Evolutionary conservation across 2,888 invertebrate genomes (phyloP), one percentile per base, ranked within the genome.

Genomic region (Ferdinandea cuprea): DNA sequence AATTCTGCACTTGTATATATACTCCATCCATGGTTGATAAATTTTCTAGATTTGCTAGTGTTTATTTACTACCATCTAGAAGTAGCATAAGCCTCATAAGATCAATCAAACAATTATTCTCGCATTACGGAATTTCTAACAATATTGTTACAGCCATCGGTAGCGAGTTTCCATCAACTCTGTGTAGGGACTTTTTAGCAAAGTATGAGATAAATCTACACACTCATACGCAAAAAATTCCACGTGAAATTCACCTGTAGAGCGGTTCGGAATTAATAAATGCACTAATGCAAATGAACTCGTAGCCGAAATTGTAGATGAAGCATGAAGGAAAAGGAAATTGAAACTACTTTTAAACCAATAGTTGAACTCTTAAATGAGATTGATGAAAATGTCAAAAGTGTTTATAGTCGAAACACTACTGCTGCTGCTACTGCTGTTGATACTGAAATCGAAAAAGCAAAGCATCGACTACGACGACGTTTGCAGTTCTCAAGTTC

Each of bases 1-100:
- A n/a, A n/a, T n/a, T n/a, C n/a, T n/a, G n/a, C 81, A 86, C 35
- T 72, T 85, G 7, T 85, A 85, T 21, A 48, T 85, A 2, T 85
- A 79, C 28, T 52, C 52, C 0, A 85, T 85, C 83, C n/a, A 72
- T 86, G 11, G 72, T 85, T 9, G 85, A 85, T 13, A 85, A 86
- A 74, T 85, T 85, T 56, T 73, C 72, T 2, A 86, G 83, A 59
- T 85, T 86, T 17, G 74, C 85, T 6, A 30, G 56, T 8, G 76
- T 58, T 0, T 85, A 85, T 19, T 58, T 73, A 0, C 11, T 86
- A 19, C 9, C 69, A 32, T 40, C 76, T 7, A 73, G 85, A 63
- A 63, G 66, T 17, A 76, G 69, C 6, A 17, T 85, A 2, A 77
- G 58, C 11, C 35, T 85, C 3, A 58, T 85, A 2, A 77, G 52